Conservation (phyloP, 2,888 invertebrate genomes). For the Archips xylosteana region DNA sequence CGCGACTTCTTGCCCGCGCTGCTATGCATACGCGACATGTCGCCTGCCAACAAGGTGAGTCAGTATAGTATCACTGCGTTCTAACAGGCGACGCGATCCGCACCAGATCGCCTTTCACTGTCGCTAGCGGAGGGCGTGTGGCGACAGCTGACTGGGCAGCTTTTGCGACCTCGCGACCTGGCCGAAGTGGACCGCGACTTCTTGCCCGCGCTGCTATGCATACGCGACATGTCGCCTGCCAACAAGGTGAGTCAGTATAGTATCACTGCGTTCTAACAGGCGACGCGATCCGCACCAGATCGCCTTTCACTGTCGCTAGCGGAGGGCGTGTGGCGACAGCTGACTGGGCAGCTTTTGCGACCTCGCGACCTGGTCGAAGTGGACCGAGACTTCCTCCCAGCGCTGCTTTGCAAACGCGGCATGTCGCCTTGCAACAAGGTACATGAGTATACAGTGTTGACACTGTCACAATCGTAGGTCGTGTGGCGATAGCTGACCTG, state of each 20-base stretch:
- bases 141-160: slow-evolving; percentile 96
- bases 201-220: slow-evolving; percentile 96
- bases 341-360: slow-evolving; percentile 94
- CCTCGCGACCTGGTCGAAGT: slow-evolving; percentile 97
- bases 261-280: slow-evolving; percentile 93
- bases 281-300: slow-evolving; percentile 96
- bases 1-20: slow-evolving; percentile 97
- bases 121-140: slow-evolving; percentile 98
- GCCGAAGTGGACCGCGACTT: slow-evolving; percentile 98
- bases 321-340: slow-evolving; percentile 97
- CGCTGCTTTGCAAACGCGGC: slow-evolving; percentile 96
- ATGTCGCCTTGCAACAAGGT: slow-evolving; percentile 55
- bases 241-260: slow-evolving; percentile 79
- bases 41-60: slow-evolving; percentile 88
- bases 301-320: slow-evolving; percentile 96
- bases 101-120: slow-evolving; percentile 96
- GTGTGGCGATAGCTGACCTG: too few relatives aligned
- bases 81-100: slow-evolving; percentile 97
- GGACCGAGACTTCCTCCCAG: slow-evolving; percentile 97
- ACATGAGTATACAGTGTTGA: too few relatives aligned
- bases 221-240: slow-evolving; percentile 95
- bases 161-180: slow-evolving; percentile 94
- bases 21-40: slow-evolving; percentile 96
- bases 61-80: slow-evolving; percentile 79
- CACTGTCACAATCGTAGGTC: too few relatives aligned